Conservation (phyloP, 1,140 invertebrate genomes). For the Halesus radiatus region DNA sequence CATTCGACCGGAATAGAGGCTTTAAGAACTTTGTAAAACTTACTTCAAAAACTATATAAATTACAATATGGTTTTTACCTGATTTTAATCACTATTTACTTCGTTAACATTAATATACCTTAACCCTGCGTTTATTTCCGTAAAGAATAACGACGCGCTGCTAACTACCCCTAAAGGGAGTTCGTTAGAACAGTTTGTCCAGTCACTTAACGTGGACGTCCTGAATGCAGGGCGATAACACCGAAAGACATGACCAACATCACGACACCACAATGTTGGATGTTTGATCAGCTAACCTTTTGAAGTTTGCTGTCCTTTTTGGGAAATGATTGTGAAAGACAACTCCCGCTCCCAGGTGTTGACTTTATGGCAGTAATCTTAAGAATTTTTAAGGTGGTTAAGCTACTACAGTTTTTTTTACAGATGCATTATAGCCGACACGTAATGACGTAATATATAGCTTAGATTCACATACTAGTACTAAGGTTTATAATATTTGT, state of each 20-base stretch:
- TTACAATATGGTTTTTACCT: too few relatives aligned
- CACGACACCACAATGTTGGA: conserved; percentile 15
- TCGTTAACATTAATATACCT: neutral
- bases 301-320: neutral
- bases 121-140: neutral
- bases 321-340: neutral
- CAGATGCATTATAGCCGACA: too few relatives aligned
- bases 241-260: neutral
- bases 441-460: too few relatives aligned
- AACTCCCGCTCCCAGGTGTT: neutral
- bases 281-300: conserved; percentile 8
- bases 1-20: too few relatives aligned
- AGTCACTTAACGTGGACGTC: neutral
- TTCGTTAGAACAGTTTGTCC: conserved; percentile 13
- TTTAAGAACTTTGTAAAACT: too few relatives aligned
- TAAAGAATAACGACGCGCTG: neutral
- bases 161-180: conserved; percentile 22
- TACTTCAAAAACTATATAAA: too few relatives aligned
- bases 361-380: neutral
- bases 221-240: conserved; percentile 16
- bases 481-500: too few relatives aligned
- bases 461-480: too few relatives aligned
- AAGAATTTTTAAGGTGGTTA: neutral
- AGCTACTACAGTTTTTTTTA: too few relatives aligned
- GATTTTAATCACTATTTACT: too few relatives aligned